Percentiles rank a stretch among this genome's conserved stretches.
These are phyloP conservation scores for Tichodroma muraria DNA, from an alignment of 2,113 vertebrate species.

Conservation along the genomic window DNA sequence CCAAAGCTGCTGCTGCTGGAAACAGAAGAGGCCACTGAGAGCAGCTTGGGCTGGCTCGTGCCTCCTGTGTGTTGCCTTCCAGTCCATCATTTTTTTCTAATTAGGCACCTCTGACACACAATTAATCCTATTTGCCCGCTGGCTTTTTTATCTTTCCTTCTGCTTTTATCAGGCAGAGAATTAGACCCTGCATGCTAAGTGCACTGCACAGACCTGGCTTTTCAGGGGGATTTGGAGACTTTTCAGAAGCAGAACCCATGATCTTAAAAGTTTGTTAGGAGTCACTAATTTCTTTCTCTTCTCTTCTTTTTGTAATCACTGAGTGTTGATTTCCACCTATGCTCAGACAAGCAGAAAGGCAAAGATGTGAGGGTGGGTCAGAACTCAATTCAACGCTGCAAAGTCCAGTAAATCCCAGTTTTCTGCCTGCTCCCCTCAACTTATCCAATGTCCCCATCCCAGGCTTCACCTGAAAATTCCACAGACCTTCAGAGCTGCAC, in stretches of 20 bases:
- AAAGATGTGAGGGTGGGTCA: background rate
- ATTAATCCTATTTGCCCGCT: conserved; percentile 67
- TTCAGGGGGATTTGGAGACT: conserved; percentile 35
- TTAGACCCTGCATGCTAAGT: conserved; percentile 38
- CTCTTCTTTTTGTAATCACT: background rate
- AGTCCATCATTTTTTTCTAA: conserved; percentile 68
- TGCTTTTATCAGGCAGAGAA: conserved; percentile 60
- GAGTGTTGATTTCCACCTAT: background rate
- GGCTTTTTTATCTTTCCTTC: conserved; percentile 61
- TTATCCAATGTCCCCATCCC: background rate
- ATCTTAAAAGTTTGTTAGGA: conserved; percentile 45
- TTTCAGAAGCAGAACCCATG: conserved; percentile 2
- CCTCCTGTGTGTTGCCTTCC: conserved; percentile 33
- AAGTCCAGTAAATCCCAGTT: background rate
- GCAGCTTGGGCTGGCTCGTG: background rate
- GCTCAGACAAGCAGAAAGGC: background rate
- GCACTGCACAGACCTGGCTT: background rate
- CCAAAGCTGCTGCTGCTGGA: background rate
- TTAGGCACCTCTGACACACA: conserved; percentile 67
- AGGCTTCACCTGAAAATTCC: background rate
- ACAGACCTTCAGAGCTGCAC: background rate
- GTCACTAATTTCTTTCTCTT: conserved; percentile 48
- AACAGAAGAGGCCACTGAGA: background rate
- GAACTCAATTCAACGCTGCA: background rate
- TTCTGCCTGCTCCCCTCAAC: background rate